Evolutionary conservation across 2,888 invertebrate genomes (phyloP), one percentile per base, ranked within the genome.

Genomic region (Masnerella sp.): DNA sequence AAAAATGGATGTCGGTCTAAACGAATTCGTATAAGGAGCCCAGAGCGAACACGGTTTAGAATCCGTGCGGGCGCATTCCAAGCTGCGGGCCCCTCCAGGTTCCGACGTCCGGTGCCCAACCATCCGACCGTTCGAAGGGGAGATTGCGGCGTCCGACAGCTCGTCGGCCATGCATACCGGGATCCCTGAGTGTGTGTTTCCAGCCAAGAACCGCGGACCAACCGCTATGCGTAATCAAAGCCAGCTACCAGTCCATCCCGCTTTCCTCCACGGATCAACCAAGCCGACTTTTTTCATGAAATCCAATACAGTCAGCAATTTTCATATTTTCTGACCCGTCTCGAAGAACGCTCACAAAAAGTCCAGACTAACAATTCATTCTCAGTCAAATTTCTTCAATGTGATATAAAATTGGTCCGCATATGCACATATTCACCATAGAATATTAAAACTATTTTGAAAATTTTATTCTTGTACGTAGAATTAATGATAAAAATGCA

Each of bases 41-140:
- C 77, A 79, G 81, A 79, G 77, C 75, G 71, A 81, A 78, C 77
- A 75, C 76, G 82, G 82, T 83, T 81, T 82, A 80, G 83, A 87
- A 86, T 86, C 85, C 80, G 83, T 83, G 84, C 85, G 80, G 85
- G 81, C 84, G 79, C 85, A 87, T 86, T 86, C 86, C 85, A 86
- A 56, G 61, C 72, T 54, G 47, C 28, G 73, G 73, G 68, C 72
- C 72, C 72, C 67, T 72, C 61, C 40, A 65, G 61, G 69, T 49
- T 59, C 28, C 51, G 68, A 80, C 81, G 82, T 84, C 82, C 85
- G 82, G 78, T 78, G 78, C 83, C 84, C 86, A 84, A 79, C 80
- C 81, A 80, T 87, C 87, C 80, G 64, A 62, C 82, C 81, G 77
- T 83, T 74, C 79, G 77, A 77, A 81, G 80, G 84, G 83, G 83